Evolutionary conservation across 2,113 vertebrate genomes (phyloP), one percentile per base, ranked within the genome.

Genomic region (Tetrax tetrax): DNA sequence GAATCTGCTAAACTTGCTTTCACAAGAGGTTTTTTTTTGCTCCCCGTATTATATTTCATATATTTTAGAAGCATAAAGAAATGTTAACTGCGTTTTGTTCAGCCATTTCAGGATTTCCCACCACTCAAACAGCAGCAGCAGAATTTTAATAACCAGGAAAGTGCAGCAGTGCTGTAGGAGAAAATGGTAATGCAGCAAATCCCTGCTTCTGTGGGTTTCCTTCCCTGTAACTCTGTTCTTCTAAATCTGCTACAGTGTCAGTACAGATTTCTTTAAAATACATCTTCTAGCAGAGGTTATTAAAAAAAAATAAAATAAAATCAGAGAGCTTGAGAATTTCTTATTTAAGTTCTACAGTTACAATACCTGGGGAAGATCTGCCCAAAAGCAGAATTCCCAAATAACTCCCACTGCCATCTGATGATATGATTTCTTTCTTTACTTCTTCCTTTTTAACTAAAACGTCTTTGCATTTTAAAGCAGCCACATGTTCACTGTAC

Each of bases 391-490:
- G 56, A 92, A 90, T 70, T 88, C 68, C 54, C 64, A 56, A 59
- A 74, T 5, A 65, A 53, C 12, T 77, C 17, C 28, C 45, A 63
- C 22, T 48, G n/a, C 31, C 47, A 59, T 38, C 60, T 70, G 27
- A 89, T 29, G 38, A 74, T 45, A 69, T 3, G 3, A 57, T 51
- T 90, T 90, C 25, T 84, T 87, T 63, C 75, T 90, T 56, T 70
- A 41, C 29, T 68, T 89, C n/a, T 13, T 69, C 66, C 56, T 89
- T 93, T 86, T 95, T 66, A 80, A 57, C 17, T 37, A 31, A 83
- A 72, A 92, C 68, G 28, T 43, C 35, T 75, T 89, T 89, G 80
- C 43, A 75, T 95, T 94, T 94, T 56, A 59, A 87, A 87, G 43
- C 35, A 66, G 25, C 20, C 60, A 56, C 19, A 57, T 28, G 0